phyloP scores from a whole-genome alignment of 2,888 invertebrate species.

The Protodeltote pygarga region DNA sequence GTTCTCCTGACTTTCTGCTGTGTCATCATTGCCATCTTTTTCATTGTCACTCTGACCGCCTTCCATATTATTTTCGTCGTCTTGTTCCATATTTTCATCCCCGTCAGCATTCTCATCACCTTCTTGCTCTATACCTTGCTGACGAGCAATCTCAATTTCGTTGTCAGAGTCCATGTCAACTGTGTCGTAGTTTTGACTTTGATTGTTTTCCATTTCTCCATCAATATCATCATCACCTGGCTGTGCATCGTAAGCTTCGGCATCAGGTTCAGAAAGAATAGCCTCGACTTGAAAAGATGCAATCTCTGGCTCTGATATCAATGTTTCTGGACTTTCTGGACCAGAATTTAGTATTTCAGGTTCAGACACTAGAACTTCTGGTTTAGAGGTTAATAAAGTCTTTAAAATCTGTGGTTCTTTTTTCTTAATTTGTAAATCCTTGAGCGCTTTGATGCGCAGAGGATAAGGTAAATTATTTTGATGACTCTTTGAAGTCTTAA shows the following conservation, averaged over 20 bases:
- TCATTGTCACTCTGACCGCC: slow-evolving; percentile 63
- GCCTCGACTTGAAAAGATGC: slow-evolving; percentile 84
- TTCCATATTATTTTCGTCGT: slow-evolving; percentile 57
- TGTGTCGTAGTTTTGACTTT: slow-evolving; percentile 77
- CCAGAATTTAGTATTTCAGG: slow-evolving; percentile 83
- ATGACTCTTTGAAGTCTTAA: slow-evolving; percentile 66
- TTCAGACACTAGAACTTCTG: slow-evolving; percentile 80
- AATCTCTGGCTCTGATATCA: slow-evolving; percentile 84
- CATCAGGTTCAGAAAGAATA: slow-evolving; percentile 81
- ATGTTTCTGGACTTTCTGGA: slow-evolving; percentile 82
- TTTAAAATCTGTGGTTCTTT: slow-evolving; percentile 85
- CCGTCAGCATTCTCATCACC: slow-evolving; percentile 54
- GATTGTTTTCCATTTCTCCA: slow-evolving; percentile 63
- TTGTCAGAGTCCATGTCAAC: slow-evolving; percentile 83
- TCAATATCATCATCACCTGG: slow-evolving; percentile 64
- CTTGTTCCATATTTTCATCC: slow-evolving; percentile 48
- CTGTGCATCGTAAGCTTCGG: slow-evolving; percentile 69
- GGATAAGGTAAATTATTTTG: slow-evolving; percentile 81
- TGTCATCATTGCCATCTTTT: slow-evolving; percentile 58
- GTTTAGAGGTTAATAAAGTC: slow-evolving; percentile 79
- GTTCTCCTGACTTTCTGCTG: slow-evolving; percentile 59
- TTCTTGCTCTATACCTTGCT: slow-evolving; percentile 63
- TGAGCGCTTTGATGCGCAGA: slow-evolving; percentile 82
- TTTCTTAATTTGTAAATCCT: slow-evolving; percentile 83
- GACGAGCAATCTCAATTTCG: slow-evolving; percentile 82